These are phyloP conservation scores for Drosophila mimica DNA, from an alignment of 2,888 invertebrate genomes.

Conservation along the genomic window DNA sequence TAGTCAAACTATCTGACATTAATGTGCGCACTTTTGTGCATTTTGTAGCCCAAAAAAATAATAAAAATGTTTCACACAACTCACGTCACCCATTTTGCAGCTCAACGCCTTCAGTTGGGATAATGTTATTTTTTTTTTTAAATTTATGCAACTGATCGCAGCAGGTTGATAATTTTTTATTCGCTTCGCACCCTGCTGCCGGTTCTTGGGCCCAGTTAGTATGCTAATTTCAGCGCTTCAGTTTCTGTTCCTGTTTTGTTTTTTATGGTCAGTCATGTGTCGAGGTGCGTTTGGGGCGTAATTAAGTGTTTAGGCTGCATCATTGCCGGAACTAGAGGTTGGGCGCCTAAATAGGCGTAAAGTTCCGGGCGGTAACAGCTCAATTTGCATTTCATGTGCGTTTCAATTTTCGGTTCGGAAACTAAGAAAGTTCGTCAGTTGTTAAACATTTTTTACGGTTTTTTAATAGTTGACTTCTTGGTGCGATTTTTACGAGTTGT, in stretches of 20 bases:
- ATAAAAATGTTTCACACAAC: constrained; percentile 27
- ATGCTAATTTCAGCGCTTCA: constrained; percentile 68
- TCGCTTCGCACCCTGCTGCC: constrained; percentile 55
- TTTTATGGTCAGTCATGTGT: constrained; percentile 67
- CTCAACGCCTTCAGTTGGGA: constrained; percentile 65
- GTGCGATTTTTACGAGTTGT: constrained; percentile 68
- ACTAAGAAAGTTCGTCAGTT: constrained; percentile 46
- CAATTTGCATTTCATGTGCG: constrained; percentile 77
- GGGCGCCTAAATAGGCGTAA: constrained; percentile 66
- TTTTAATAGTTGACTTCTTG: constrained; percentile 65
- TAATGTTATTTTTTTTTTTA: constrained; percentile 15
- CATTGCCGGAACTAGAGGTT: constrained; percentile 47
- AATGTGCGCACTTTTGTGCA: constrained; percentile 72
- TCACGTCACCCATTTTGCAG: constrained; percentile 66
- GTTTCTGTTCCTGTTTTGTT: background rate
- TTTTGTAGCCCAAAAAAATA: constrained; percentile 57
- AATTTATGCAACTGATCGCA: constrained; percentile 72
- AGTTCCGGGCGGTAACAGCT: constrained; percentile 59
- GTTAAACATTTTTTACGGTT: constrained; percentile 62
- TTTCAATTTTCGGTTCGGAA: constrained; percentile 52
- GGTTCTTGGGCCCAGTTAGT: constrained; percentile 64
- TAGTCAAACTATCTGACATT: constrained; percentile 78
- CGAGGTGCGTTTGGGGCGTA: constrained; percentile 44
- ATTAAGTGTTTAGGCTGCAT: constrained; percentile 76
- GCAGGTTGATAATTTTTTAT: constrained; percentile 64